Evolutionary conservation across 2,113 vertebrate genomes (phyloP), one percentile per base, ranked within the genome.

Genomic region (Grallaria varia): DNA sequence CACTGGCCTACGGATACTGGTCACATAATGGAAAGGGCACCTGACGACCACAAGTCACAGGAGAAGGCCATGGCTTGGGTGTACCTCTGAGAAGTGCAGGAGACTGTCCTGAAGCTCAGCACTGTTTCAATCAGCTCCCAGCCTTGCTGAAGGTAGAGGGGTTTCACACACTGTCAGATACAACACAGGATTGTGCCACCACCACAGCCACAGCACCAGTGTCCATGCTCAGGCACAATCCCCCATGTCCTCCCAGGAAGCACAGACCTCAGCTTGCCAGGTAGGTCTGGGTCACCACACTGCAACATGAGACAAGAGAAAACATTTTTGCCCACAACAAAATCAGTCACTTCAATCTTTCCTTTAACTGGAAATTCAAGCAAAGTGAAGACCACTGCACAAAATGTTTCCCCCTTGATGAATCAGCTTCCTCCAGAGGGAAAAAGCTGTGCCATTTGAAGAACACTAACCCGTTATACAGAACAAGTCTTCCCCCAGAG

Each of bases 181-280:
- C 31, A 69, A 31, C 10, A 20, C 4, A 15, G 37, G 39, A 33
- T 8, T 21, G 39, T 60, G 47, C 42, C 0, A 1, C 39, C 0
- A 0, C 31, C 8, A 53, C 18, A 12, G 39, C 12, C 1, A 0
- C 60, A 58, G 14, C 2, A 0, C 18, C 24, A 1, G 0, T 21
- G 25, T 27, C 37, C 24, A 1, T 3, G 3, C 30, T 30, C 1
- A 0, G 76, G 22, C 60, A 74, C 14, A 31, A 12, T 40, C 13
- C 31, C 31, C 7, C 18, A 4, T 4, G 7, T 78, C 52, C 62
- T 78, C 13, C 0, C 1, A 33, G 30, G 21, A 78, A 75, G 22
- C 45, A 59, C 1, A 1, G 42, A 24, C 28, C 40, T 11, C 5
- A 7, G 2, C 60, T 53, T 20, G 5, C 71, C 49, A 9, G 45